phyloP scores from a whole-genome alignment of 2,888 invertebrate species.

The Eretmocerus hayati region DNA sequence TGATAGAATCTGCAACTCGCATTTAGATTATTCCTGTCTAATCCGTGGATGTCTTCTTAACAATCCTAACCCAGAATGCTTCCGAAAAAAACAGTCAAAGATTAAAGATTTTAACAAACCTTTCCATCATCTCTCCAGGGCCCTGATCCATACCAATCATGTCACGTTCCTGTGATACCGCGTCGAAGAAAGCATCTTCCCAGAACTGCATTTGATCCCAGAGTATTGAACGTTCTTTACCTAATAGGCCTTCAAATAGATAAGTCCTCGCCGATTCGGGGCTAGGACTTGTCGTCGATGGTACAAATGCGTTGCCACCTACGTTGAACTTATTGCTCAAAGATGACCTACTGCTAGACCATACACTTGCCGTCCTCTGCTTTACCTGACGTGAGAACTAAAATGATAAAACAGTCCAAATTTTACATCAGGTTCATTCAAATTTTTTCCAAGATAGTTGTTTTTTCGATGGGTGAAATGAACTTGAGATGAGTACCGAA shows the following conservation, averaged over 20 bases:
- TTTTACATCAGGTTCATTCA: not conserved
- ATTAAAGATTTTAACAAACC: too few species aligned
- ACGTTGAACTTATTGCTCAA: conserved; percentile 81
- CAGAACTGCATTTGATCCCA: conserved; percentile 99
- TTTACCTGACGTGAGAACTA: conserved; percentile 67
- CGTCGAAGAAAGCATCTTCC: conserved; percentile 98
- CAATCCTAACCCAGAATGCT: too few species aligned
- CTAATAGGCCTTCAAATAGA: conserved; percentile 68
- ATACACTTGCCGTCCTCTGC: conserved; percentile 79
- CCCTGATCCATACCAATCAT: conserved; percentile 99
- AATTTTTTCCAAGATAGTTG: not conserved
- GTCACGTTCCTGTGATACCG: conserved; percentile 94
- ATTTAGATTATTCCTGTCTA: too few species aligned
- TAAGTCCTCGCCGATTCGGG: conserved; percentile 86
- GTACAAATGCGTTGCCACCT: conserved; percentile 76
- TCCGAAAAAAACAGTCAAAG: too few species aligned
- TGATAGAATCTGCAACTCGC: too few species aligned
- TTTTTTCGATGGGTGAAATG: not conserved
- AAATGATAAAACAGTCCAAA: not conserved
- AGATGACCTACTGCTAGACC: conserved; percentile 77
- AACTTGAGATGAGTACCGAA: too few species aligned
- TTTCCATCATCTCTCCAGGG: conserved; percentile 97
- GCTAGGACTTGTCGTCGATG: conserved; percentile 75
- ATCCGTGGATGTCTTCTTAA: too few species aligned
- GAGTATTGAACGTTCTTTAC: conserved; percentile 76